These are phyloP conservation scores for Aphelenchoides besseyi DNA, from an alignment of 1,140 invertebrate species.

Conservation along the genomic window DNA sequence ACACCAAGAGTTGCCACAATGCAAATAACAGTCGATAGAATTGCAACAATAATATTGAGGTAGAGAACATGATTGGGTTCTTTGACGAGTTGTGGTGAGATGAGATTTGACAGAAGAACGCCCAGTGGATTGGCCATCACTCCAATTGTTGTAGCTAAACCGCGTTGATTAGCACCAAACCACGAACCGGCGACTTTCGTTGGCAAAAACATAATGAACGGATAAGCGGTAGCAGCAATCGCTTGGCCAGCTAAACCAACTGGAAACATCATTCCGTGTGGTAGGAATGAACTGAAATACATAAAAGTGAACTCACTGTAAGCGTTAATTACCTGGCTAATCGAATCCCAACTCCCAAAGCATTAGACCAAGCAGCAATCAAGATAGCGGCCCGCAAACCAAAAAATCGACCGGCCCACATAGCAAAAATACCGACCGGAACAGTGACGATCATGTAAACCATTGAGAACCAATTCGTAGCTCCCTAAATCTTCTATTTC, in stretches of 20 bases:
- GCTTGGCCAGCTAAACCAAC: constrained; percentile 58
- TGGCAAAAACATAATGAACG: constrained; percentile 62
- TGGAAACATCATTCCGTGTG: constrained; percentile 44
- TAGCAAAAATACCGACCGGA: constrained; percentile 48
- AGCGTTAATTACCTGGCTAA: constrained; percentile 33
- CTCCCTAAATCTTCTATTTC: constrained; percentile 25
- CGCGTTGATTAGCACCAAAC: constrained; percentile 60
- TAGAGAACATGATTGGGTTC: constrained; percentile 45
- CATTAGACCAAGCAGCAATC: constrained; percentile 50
- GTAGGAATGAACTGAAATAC: constrained; percentile 48
- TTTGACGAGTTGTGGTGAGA: constrained; percentile 51
- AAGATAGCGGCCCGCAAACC: constrained; percentile 45
- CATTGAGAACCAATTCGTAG: constrained; percentile 40
- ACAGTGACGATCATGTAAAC: constrained; percentile 48
- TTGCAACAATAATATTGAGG: constrained; percentile 50
- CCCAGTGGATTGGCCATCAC: constrained; percentile 61
- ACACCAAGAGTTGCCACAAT: constrained; percentile 52
- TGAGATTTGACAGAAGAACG: constrained; percentile 57
- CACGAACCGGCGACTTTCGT: constrained; percentile 61
- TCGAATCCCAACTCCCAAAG: constrained; percentile 44
- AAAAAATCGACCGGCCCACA: constrained; percentile 51
- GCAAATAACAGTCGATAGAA: constrained; percentile 50
- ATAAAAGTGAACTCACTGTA: constrained; percentile 12
- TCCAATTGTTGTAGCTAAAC: constrained; percentile 59
- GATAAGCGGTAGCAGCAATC: constrained; percentile 60